Evolutionary conservation across 2,113 vertebrate species (phyloP).

Genomic region (Nothocercus julius): DNA sequence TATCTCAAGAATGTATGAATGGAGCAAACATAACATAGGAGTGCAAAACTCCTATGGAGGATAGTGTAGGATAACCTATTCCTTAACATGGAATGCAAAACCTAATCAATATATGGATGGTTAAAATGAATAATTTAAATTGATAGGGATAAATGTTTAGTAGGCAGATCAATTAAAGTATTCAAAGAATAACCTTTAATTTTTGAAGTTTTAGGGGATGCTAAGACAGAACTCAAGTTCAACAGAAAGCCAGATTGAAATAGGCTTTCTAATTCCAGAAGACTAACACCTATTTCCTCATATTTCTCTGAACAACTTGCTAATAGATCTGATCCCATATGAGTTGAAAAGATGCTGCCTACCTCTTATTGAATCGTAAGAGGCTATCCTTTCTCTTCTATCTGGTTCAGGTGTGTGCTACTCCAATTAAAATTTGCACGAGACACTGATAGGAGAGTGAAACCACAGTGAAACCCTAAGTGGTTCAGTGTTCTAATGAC

Average conservation of each 20-base stretch:
- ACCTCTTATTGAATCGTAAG: not conserved
- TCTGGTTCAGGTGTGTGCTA: not conserved
- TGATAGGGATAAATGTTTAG: not conserved
- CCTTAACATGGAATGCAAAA: not conserved
- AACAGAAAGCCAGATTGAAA: conserved; percentile 35
- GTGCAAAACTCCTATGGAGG: no score
- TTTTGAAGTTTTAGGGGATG: not conserved
- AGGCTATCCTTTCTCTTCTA: conserved; percentile 29
- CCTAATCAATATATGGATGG: not conserved
- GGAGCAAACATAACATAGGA: not conserved
- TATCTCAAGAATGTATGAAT: not conserved
- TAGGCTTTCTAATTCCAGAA: conserved; percentile 29
- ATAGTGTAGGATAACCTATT: no score
- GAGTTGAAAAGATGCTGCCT: conserved; percentile 22
- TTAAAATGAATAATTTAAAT: not conserved
- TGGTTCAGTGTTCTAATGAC: conserved; percentile 48
- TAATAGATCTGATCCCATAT: conserved; percentile 7
- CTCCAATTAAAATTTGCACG: conserved; percentile 59
- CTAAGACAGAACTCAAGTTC: conserved; percentile 1
- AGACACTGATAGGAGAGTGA: conserved; percentile 29
- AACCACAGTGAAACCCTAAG: conserved; percentile 12
- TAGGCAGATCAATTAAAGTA: not conserved
- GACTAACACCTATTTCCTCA: not conserved
- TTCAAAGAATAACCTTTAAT: not conserved
- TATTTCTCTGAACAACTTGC: not conserved